Evolutionary conservation across 2,113 vertebrate species (phyloP), one percentile per base, ranked within the genome.

Genomic region (Puntigrus tetrazona): DNA sequence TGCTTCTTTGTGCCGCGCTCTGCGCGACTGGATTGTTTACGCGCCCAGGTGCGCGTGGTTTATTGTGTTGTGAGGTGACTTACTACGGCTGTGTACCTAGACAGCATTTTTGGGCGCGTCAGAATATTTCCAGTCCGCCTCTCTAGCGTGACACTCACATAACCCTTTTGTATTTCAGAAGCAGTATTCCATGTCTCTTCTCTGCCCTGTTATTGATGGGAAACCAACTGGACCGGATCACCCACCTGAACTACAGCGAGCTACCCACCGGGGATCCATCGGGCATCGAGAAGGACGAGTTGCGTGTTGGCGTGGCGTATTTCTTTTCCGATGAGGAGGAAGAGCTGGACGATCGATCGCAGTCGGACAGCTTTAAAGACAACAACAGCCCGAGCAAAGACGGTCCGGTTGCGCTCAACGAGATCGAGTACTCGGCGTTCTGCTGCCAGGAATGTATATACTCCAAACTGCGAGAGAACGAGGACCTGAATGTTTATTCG

Each of bases 211-310:
- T 96, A 97, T 99, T 99, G 98, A 99, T 99, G 98, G 98, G 98
- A 96, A 99, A 99, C 94, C 98, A 99, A 98, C 97, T 99, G 95
- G 98, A 99, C 94, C 97, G 98, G 95, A 99, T 99, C 95, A 99
- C 97, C 93, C 97, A 99, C 96, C 97, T 99, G 94, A 98, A 94
- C 96, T 99, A 99, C 95, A 99, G 97, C 93, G 98, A 99, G 92
- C 92, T 99, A 95, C 98, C 98, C 92, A 99, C 98, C 61, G 98
- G 98, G 90, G 98, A 99, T 95, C 98, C 98, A 88, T 98, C 97
- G 87, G 98, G 98, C 91, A 95, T 98, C 86, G 98, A 99, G 95
- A 97, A 98, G 92, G 98, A 99, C 96, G 98, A 99, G 93, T 95
- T 99, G 89, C 95, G 98, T 88, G 98, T 99, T 91, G 98, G 98